Evolutionary conservation across 2,113 vertebrate genomes (phyloP), one percentile per base, ranked within the genome.

Genomic region (Sturnira hondurensis): DNA sequence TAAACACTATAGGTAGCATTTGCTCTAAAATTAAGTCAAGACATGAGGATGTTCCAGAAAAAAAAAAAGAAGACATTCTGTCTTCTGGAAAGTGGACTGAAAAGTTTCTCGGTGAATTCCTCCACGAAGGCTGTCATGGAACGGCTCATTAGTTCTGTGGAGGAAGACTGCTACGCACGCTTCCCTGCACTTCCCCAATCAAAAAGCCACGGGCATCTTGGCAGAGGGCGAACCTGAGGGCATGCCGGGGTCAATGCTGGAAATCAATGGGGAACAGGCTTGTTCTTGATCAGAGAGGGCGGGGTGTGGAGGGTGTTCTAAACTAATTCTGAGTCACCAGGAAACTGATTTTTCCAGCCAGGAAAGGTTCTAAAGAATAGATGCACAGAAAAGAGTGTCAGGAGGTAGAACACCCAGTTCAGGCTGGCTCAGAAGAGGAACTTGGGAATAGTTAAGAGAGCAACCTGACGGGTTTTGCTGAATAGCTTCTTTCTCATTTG

Each of bases 1-100:
- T 61, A 67, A 81, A 67, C 14, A 14, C 17, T 11, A 4, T 36
- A 88, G 41, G 28, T 5, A 56, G 5, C 5, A 41, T 80, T 89
- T 92, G 58, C 50, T 92, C 61, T 89, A 91, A 88, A 77, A 38
- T 65, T 33, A 86, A 96, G 31, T n/a, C 50, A 85, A 68, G 65
- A 45, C 24, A 22, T 52, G 24, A 77, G 61, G 63, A 65, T 31
- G 13, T 95, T 88, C 71, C 52, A 24, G 19, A n/a, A n/a, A n/a
- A n/a, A n/a, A 71, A 52, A n/a, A 77, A 13, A 83, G 52, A 77
- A 88, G 22, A 38, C 11, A 86, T 82, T 58, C 85, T 36, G 47
- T 92, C 68, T 56, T 83, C 82, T 83, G 67, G 31, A 71, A 86
- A 85, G 71, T 20, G 17, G 36, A 56, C 41, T 54, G 17, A n/a